Percentiles rank a stretch among this genome's conserved stretches.
phyloP scores from a whole-genome alignment of 2,113 vertebrate species.

The Hiodon tergisus region DNA sequence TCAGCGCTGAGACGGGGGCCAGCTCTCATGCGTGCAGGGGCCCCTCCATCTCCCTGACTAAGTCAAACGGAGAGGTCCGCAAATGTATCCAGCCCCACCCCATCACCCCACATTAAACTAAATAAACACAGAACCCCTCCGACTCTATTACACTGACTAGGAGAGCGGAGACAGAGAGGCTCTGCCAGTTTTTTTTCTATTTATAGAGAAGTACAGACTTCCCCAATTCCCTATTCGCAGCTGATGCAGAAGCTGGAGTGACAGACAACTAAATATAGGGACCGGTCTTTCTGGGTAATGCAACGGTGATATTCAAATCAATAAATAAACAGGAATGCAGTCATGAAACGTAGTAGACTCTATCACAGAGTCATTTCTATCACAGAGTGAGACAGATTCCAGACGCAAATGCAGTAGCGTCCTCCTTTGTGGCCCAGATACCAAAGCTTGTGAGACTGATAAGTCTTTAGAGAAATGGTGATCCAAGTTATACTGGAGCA shows the following conservation, averaged over 20 bases:
- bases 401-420: no score
- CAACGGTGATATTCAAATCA: neutral
- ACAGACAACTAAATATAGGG: neutral
- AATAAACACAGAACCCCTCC: neutral
- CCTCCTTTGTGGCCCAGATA: no score
- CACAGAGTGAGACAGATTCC: no score
- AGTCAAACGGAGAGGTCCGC: conserved; percentile 7
- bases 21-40: neutral
- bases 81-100: neutral
- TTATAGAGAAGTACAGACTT: neutral
- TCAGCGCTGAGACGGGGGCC: conserved; percentile 15
- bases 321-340: neutral
- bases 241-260: neutral
- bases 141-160: neutral
- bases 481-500: no score
- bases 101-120: neutral
- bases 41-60: neutral
- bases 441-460: no score
- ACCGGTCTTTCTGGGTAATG: neutral
- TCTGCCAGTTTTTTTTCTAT: neutral
- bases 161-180: neutral
- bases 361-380: no score
- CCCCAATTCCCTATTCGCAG: neutral
- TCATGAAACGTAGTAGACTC: neutral
- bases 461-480: no score